Conservation (phyloP, 2,797 vertebrate genomes). For the Coccyzus lansbergi region DNA sequence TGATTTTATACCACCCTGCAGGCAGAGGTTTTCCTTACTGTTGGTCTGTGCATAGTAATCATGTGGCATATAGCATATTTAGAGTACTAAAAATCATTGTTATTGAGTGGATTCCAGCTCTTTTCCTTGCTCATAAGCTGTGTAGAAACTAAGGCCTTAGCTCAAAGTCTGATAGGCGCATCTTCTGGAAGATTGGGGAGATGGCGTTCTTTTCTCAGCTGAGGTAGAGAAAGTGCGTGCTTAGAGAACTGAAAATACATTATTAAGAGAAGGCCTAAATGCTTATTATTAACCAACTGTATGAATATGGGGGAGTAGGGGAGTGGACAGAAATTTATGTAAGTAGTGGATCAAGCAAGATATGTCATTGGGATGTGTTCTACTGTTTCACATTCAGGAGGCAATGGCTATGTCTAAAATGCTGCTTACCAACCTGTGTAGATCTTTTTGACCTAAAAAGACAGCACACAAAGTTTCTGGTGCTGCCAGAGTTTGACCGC, state of each 20-base stretch:
- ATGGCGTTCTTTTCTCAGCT: not conserved
- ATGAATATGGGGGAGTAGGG: not conserved
- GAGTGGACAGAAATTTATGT: not conserved
- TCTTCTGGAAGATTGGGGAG: not conserved
- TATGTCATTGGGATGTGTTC: not conserved
- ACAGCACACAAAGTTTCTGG: not conserved
- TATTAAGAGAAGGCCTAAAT: not conserved
- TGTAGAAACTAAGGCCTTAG: not conserved
- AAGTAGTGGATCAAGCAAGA: not conserved
- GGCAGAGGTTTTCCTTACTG: not conserved
- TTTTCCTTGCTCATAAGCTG: not conserved
- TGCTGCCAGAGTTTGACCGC: not conserved
- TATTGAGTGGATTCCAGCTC: not conserved
- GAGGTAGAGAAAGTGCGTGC: not conserved
- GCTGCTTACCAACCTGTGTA: fast-evolving
- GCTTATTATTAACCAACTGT: not conserved
- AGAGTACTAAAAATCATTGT: not conserved
- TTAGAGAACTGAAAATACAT: not conserved
- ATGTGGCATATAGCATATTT: not conserved
- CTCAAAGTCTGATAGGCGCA: not conserved
- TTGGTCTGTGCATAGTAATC: not conserved
- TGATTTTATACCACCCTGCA: not conserved
- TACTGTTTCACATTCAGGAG: not conserved
- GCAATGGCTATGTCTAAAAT: not conserved
- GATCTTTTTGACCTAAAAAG: not conserved